A percentile compares a stretch with the other conserved stretches of the same genome.
phyloP scores from a whole-genome alignment of 2,888 invertebrate genomes.

The Caenorhabditis sinica region DNA sequence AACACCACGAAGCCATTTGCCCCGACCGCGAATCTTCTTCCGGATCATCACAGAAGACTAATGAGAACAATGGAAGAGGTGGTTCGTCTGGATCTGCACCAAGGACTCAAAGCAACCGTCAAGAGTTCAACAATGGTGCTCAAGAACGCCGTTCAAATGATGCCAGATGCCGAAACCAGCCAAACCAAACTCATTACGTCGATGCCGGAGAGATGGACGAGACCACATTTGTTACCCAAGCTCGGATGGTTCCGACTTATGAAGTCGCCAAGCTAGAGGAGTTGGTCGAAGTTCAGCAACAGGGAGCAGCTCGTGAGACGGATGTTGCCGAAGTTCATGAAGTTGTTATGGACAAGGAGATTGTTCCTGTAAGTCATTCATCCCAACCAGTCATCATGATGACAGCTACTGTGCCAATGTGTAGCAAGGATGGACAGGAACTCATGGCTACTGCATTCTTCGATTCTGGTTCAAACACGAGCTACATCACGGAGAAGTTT shows the following conservation, averaged over 20 bases:
- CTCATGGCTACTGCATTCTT: constrained; percentile 11
- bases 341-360: neutral
- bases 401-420: neutral
- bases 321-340: neutral
- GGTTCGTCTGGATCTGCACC: neutral
- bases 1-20: constrained; percentile 4
- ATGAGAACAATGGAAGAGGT: neutral
- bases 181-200: no score
- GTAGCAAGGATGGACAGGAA: neutral
- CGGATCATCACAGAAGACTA: neutral
- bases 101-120: neutral
- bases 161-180: no score
- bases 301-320: neutral
- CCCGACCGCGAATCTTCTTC: neutral
- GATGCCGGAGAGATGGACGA: no score
- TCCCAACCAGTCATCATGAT: constrained; percentile 4
- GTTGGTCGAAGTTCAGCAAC: no score
- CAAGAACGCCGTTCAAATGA: no score
- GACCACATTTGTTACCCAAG: no score
- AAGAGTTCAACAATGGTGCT: neutral
- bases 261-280: no score
- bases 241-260: no score
- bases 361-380: neutral
- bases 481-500: neutral
- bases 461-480: neutral